phyloP scores from a whole-genome alignment of 2,113 vertebrate species.

The Perca schrenkii region DNA sequence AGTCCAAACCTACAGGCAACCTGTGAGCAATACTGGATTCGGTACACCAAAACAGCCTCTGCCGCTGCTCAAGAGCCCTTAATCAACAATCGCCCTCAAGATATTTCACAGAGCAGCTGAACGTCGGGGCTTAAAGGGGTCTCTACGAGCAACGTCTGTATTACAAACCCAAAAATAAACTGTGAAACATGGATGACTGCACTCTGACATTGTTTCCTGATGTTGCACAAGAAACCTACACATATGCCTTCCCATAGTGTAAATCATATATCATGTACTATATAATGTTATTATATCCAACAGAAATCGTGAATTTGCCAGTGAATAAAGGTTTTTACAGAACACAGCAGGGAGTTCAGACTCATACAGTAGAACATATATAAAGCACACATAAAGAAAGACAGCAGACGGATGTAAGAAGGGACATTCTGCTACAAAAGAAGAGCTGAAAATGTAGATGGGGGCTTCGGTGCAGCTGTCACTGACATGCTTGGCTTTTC shows the following conservation, averaged over 20 bases:
- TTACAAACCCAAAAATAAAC: slow-evolving; percentile 46
- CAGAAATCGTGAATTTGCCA: not conserved
- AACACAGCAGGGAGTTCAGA: slow-evolving; percentile 11
- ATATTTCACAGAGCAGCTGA: slow-evolving; percentile 46
- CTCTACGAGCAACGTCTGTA: slow-evolving; percentile 23
- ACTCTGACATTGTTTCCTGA: slow-evolving; percentile 5
- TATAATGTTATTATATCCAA: too few relatives aligned
- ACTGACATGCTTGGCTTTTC: slow-evolving; percentile 73
- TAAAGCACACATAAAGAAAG: slow-evolving; percentile 30
- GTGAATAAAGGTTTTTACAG: not conserved
- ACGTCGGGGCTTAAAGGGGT: slow-evolving; percentile 27
- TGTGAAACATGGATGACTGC: not conserved
- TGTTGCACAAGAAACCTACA: not conserved
- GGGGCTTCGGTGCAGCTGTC: slow-evolving; percentile 68
- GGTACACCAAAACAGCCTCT: slow-evolving; percentile 37
- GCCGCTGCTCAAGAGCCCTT: slow-evolving; percentile 49
- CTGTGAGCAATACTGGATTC: slow-evolving; percentile 59
- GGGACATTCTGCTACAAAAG: slow-evolving; percentile 37
- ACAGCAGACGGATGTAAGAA: not conserved
- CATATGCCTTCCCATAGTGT: not conserved
- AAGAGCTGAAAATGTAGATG: slow-evolving; percentile 42
- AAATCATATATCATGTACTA: slow-evolving; percentile 4
- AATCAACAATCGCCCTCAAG: slow-evolving; percentile 64
- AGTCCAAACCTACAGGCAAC: slow-evolving; percentile 62
- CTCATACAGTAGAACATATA: slow-evolving; percentile 27